phyloP scores from a whole-genome alignment of 2,888 invertebrate genomes.

The Amblyteles armatorius region DNA sequence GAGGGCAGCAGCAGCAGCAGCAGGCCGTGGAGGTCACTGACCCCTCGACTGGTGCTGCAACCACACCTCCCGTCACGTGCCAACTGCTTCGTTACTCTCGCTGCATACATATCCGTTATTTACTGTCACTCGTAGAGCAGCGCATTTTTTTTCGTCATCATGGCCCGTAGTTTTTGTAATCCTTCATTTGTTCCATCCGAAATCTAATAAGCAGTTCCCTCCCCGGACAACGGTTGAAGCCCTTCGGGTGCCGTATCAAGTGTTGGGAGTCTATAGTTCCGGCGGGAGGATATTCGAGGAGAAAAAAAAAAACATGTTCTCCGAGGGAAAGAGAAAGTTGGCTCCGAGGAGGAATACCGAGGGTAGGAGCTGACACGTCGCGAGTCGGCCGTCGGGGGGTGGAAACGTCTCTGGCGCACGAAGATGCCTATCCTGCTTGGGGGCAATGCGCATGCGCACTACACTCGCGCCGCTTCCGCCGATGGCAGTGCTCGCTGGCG shows the following conservation, averaged over 20 bases:
- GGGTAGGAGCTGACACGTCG: slow-evolving; percentile 26
- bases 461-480: slow-evolving; percentile 5
- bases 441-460: slow-evolving; percentile 29
- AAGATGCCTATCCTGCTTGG: slow-evolving; percentile 33
- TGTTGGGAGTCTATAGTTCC: not conserved
- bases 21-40: slow-evolving; percentile 55
- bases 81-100: slow-evolving; percentile 12
- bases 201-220: not conserved
- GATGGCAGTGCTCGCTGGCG: not conserved
- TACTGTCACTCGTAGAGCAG: not conserved
- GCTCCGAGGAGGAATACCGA: not conserved
- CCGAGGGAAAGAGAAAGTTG: slow-evolving; percentile 3
- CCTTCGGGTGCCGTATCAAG: not conserved
- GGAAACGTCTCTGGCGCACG: slow-evolving; percentile 1
- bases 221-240: not conserved
- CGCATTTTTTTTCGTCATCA: too few relatives aligned
- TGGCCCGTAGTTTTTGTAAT: not conserved
- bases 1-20: slow-evolving; percentile 46
- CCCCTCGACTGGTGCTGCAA: slow-evolving; percentile 46
- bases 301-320: not conserved
- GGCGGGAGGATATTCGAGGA: slow-evolving; percentile 3
- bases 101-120: not conserved
- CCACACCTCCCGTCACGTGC: slow-evolving; percentile 40
- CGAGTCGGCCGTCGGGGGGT: not conserved
- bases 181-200: not conserved